Conservation (phyloP, 2,113 vertebrate species). For the Albula goreensis region DNA sequence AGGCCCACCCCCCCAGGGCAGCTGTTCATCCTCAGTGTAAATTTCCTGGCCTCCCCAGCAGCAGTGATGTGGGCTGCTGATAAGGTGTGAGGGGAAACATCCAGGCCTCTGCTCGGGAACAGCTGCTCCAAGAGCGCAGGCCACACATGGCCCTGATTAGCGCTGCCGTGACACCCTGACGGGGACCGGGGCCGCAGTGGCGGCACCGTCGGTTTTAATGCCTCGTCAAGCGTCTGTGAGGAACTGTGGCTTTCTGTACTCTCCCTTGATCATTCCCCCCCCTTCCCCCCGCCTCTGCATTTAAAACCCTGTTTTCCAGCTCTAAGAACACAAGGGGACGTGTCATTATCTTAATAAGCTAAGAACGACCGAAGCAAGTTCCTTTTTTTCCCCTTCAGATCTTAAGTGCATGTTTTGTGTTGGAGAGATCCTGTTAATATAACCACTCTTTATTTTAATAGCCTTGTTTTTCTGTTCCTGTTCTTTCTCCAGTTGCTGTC, state of each 20-base stretch:
- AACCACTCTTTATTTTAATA: background rate
- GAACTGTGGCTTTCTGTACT: conserved; percentile 58
- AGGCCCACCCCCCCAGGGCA: conserved; percentile 58
- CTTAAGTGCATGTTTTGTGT: conserved; percentile 14
- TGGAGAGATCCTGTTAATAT: conserved; percentile 6
- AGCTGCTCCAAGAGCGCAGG: conserved; percentile 13
- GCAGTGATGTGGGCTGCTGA: conserved; percentile 27
- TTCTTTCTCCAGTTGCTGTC: background rate
- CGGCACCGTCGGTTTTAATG: conserved; percentile 71
- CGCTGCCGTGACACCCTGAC: conserved; percentile 26
- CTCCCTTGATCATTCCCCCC: conserved; percentile 54
- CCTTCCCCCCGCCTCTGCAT: conserved; percentile 32
- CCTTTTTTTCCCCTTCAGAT: background rate
- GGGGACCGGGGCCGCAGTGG: conserved; percentile 65
- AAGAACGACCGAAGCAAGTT: background rate
- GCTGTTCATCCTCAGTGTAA: conserved; percentile 12
- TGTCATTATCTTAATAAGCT: conserved; percentile 24
- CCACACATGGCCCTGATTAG: conserved; percentile 38
- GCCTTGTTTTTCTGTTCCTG: conserved; percentile 17
- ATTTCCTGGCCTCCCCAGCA: conserved; percentile 16
- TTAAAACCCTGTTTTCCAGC: conserved; percentile 35
- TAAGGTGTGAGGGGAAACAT: conserved; percentile 21
- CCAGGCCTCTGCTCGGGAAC: background rate
- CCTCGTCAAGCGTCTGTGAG: conserved; percentile 68
- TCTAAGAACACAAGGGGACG: conserved; percentile 38